Evolutionary conservation across 2,888 invertebrate species (phyloP), one percentile per base, ranked within the genome.

Genomic region (Rhopalosiphum nymphaeae): DNA sequence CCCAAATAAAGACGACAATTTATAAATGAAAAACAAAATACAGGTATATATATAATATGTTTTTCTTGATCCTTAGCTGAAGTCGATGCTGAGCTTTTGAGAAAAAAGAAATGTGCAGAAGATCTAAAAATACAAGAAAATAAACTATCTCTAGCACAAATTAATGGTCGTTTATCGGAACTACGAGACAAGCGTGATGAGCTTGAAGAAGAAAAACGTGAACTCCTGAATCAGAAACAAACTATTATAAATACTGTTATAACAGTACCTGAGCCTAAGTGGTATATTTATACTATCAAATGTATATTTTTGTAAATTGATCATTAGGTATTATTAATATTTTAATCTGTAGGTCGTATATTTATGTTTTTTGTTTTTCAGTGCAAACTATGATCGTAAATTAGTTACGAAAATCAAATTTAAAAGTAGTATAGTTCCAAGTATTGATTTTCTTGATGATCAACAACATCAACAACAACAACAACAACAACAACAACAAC

Each of bases 101-200:
- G 94, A 53, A 91, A 94, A 36, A 61, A 91, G 4, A 94, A 91
- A 91, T 91, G 44, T 26, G 94, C 67, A 0, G 94, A 94, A 56
- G 91, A 86, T 53, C 91, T 56, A 44, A 57, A 87, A 91, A 94
- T 86, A 42, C 84, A 94, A 91, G 94, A 94, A 67, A 94, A 94
- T 86, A 94, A 91, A 91, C n/a, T 94, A 21, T 94, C 94, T 25
- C 91, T 94, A 53, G 94, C 94, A 42, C 94, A 94, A 56, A 94
- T 94, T 29, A 94, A 94, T 94, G 94, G 94, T 29, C 94, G 94
- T 94, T 87, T 94, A 57, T 42, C 86, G 44, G 85, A 90, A 56
- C 29, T 94, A 46, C 84, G 42, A 44, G 86, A 67, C 13, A 94
- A 49, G 25, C 94, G 94, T 1, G 67, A 86, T 44, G 94, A 91